A percentile compares a stretch with the other conserved stretches of the same genome.
Conservation (phyloP, 92 coral and sea anemone genomes). For the Plumapathes pennacea region DNA sequence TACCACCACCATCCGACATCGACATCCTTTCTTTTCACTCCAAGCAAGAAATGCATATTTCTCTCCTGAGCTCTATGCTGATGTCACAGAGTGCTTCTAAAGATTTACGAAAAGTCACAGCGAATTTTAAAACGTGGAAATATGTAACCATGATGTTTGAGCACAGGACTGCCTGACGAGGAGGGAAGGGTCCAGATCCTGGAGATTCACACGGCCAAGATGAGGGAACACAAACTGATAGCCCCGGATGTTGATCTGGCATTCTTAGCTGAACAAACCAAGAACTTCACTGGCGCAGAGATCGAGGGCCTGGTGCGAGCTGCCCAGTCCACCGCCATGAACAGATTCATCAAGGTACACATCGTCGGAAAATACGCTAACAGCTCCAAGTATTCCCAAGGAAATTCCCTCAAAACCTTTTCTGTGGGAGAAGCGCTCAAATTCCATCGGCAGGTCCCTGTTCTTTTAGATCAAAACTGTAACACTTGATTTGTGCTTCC, state of each 20-base stretch:
- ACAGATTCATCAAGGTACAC: constrained; percentile 82
- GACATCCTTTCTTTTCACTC: too few species aligned
- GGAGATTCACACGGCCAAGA: constrained; percentile 86
- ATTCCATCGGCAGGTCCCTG: background rate
- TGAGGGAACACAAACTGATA: constrained; percentile 83
- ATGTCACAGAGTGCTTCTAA: too few species aligned
- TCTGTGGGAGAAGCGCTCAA: too few species aligned
- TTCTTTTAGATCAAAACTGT: background rate
- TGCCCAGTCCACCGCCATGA: constrained; percentile 97
- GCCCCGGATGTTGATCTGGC: constrained; percentile 73
- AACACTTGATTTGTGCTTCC: background rate
- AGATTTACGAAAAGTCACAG: too few species aligned
- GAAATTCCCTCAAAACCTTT: too few species aligned
- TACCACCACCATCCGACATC: too few species aligned
- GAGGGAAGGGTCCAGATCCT: constrained; percentile 92
- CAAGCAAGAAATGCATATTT: too few species aligned
- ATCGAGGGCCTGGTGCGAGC: constrained; percentile 97
- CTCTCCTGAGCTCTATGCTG: too few species aligned
- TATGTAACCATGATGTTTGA: too few species aligned
- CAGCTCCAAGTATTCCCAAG: too few species aligned
- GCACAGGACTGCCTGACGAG: constrained; percentile 92
- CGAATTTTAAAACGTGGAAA: too few species aligned
- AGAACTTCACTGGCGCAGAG: constrained; percentile 99
- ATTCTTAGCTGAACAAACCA: constrained; percentile 87
- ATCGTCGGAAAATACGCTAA: too few species aligned